These are phyloP conservation scores for Imbricaverruca yamaguchii DNA, from an alignment of 2,888 invertebrate genomes.

Conservation along the genomic window DNA sequence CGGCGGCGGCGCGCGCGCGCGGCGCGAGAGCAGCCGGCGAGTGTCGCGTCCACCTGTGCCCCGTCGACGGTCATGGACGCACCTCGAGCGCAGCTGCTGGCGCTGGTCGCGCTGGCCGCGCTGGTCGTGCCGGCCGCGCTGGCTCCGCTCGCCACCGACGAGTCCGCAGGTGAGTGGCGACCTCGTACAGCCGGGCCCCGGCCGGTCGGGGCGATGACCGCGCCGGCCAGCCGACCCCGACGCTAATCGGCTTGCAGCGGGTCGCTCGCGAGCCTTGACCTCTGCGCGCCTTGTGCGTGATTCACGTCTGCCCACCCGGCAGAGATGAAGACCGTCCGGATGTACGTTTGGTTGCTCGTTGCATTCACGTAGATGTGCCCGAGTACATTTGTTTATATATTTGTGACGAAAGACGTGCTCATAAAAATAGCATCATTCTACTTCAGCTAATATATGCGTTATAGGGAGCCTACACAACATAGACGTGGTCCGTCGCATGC, in stretches of 20 bases:
- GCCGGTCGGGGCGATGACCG: not conserved
- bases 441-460: too few relatives aligned
- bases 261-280: not conserved
- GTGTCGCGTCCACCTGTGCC: not conserved
- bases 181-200: not conserved
- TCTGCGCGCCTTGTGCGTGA: not conserved
- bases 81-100: not conserved
- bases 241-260: not conserved
- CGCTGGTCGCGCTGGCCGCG: not conserved
- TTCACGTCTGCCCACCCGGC: too few relatives aligned
- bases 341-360: too few relatives aligned
- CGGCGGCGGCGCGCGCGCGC: not conserved
- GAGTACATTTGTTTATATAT: too few relatives aligned
- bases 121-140: not conserved
- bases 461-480: too few relatives aligned
- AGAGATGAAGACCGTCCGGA: too few relatives aligned
- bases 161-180: not conserved
- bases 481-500: too few relatives aligned
- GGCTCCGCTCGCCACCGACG: not conserved
- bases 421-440: too few relatives aligned
- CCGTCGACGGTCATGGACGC: not conserved
- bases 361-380: too few relatives aligned
- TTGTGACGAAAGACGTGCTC: too few relatives aligned
- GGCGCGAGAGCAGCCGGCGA: not conserved
- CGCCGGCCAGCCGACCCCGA: not conserved